Evolutionary conservation across 1,140 invertebrate genomes (phyloP), one percentile per base, ranked within the genome.

Genomic region (Drosophila saltans): DNA sequence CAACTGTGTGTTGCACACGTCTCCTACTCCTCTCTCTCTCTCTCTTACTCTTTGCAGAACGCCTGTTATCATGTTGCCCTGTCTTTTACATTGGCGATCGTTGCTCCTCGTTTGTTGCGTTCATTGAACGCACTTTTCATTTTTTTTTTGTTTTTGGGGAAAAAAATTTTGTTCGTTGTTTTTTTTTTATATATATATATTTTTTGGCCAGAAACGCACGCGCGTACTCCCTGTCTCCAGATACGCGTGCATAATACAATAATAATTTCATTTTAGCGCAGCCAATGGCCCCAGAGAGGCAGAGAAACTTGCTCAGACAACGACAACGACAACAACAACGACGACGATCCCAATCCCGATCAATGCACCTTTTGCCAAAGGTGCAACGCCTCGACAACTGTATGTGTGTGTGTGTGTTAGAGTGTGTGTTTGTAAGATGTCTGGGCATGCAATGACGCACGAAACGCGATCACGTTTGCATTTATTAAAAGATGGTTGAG

Each of bases 311-410:
- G 75, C 74, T 66, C 75, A 77, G 74, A 77, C 75, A 77, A 75
- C 73, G 28, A 30, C 58, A 11, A 26, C 30, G 33, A 41, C 58
- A 28, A 24, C 58, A 8, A 36, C 36, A 11, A 33, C 61, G 24
- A 30, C 61, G 24, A 45, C 61, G 75, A 78, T 78, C 75, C 67
- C 75, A 78, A 78, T 77, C 75, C 75, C 83, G 83, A 86, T 86
- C 83, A 88, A 88, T 86, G 83, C 83, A 88, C 83, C 83, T 86
- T 79, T 67, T 78, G 69, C 66, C 72, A 83, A 88, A 86, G 83
- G 83, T 86, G 83, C 83, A 86, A 86, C 84, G 83, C 76, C 83
- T 85, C 62, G 78, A 40, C 60, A 73, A 65, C 63, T 74, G 72
- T 75, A 71, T 60, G 30, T 72, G 28, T 65, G 6, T 41, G 61